Conservation (phyloP, 2,888 invertebrate genomes). For the Drosophila parthenogenetica region DNA sequence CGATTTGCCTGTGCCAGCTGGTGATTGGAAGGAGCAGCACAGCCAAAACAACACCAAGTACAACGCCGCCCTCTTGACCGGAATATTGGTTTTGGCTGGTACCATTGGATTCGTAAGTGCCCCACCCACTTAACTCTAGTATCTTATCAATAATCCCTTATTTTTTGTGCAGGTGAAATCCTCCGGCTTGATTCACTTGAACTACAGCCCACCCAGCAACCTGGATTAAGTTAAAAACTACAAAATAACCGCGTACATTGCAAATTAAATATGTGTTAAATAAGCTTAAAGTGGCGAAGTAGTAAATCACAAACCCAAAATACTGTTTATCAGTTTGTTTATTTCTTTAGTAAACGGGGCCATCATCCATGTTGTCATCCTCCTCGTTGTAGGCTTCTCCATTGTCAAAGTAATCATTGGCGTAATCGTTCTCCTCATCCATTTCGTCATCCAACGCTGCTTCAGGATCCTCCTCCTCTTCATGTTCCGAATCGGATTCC, state of each 20-base stretch:
- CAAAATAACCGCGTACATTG: constrained; percentile 43
- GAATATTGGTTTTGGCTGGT: constrained; percentile 86
- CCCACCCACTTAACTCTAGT: background rate
- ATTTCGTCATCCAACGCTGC: constrained; percentile 89
- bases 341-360: constrained; percentile 88
- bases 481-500: constrained; percentile 86
- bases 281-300: constrained; percentile 67
- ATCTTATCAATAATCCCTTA: background rate
- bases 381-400: constrained; percentile 95
- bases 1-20: constrained; percentile 91
- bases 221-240: constrained; percentile 85
- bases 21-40: constrained; percentile 91
- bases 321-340: constrained; percentile 30
- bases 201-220: constrained; percentile 88
- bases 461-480: constrained; percentile 76
- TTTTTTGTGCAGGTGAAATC: constrained; percentile 86
- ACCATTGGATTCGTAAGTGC: constrained; percentile 82
- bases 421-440: constrained; percentile 95
- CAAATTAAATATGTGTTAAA: constrained; percentile 66
- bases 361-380: constrained; percentile 94
- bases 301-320: constrained; percentile 68
- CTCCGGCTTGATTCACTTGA: constrained; percentile 88
- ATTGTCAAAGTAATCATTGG: constrained; percentile 94
- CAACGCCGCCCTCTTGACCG: constrained; percentile 88
- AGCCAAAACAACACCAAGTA: constrained; percentile 89